A percentile compares a stretch with the other conserved stretches of the same genome.
Evolutionary conservation across 2,888 invertebrate species (phyloP).

Genomic region (Drosophila diplacantha): DNA sequence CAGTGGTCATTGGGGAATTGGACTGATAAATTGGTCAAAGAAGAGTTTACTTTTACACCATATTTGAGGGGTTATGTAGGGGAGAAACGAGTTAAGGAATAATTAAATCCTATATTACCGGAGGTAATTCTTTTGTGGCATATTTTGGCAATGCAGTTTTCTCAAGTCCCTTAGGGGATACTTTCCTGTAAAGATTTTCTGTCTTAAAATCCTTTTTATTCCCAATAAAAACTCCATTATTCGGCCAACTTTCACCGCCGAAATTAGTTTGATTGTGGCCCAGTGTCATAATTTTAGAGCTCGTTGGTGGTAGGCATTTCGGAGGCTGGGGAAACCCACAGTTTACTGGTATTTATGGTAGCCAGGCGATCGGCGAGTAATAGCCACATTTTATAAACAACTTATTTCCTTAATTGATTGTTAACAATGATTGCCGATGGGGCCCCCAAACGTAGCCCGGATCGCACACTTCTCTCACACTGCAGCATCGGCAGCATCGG

Average conservation of each 20-base stretch:
- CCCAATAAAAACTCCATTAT: background rate
- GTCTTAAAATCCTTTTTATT: background rate
- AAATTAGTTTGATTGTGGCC: background rate
- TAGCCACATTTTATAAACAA: slow-evolving; percentile 75
- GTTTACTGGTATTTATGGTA: slow-evolving; percentile 63
- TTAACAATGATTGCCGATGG: slow-evolving; percentile 74
- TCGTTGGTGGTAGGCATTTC: slow-evolving; percentile 35
- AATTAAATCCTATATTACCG: background rate
- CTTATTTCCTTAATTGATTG: slow-evolving; percentile 76
- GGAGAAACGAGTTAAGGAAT: background rate
- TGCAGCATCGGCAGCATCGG: slow-evolving; percentile 26
- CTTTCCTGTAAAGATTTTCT: background rate
- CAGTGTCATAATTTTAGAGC: slow-evolving; percentile 30
- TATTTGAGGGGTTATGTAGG: background rate
- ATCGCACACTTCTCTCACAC: slow-evolving; percentile 46
- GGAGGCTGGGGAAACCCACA: slow-evolving; percentile 44
- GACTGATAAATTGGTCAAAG: background rate
- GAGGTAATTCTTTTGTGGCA: background rate
- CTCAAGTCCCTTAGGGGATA: background rate
- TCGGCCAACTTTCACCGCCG: slow-evolving; percentile 6
- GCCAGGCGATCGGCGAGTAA: slow-evolving; percentile 58
- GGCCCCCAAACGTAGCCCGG: slow-evolving; percentile 53
- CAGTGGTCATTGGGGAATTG: slow-evolving; percentile 37
- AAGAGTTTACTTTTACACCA: background rate
- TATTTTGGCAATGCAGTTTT: background rate